These are phyloP conservation scores for Phlogophora meticulosa DNA, from an alignment of 2,888 invertebrate species.

Conservation along the genomic window DNA sequence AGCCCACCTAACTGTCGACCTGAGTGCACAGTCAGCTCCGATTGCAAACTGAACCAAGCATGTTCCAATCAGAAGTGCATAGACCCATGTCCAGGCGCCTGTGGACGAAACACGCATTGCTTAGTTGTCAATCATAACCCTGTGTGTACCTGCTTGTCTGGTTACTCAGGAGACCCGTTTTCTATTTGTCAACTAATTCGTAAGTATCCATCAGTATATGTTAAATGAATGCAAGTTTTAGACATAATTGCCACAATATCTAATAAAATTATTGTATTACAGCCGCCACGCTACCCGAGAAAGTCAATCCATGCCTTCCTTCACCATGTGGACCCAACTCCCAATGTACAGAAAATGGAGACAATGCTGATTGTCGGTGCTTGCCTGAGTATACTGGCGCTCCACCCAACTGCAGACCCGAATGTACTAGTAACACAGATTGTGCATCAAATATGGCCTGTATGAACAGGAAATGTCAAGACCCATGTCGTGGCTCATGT, in stretches of 20 bases:
- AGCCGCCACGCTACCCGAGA: constrained; percentile 80
- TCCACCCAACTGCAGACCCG: constrained; percentile 93
- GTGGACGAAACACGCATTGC: constrained; percentile 92
- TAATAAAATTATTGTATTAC: constrained; percentile 57
- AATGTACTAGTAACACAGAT: constrained; percentile 93
- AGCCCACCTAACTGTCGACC: constrained; percentile 94
- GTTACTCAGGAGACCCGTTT: constrained; percentile 94
- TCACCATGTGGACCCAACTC: constrained; percentile 93
- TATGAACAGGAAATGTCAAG: constrained; percentile 93
- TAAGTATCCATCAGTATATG: constrained; percentile 71
- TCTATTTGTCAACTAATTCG: constrained; percentile 91
- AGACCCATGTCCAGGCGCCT: constrained; percentile 94
- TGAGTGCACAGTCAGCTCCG: constrained; percentile 94
- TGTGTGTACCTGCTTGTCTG: constrained; percentile 92
- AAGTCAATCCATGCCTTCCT: constrained; percentile 91
- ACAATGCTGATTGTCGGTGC: constrained; percentile 92
- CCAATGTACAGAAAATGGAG: constrained; percentile 91
- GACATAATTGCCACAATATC: neutral
- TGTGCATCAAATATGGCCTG: constrained; percentile 92
- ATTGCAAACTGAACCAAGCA: constrained; percentile 93
- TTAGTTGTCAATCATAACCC: constrained; percentile 93
- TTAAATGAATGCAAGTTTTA: neutral
- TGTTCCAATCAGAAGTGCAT: constrained; percentile 95
- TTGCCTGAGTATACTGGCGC: constrained; percentile 91
- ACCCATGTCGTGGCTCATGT: constrained; percentile 93